Evolutionary conservation across 2,888 invertebrate species (phyloP), one percentile per base, ranked within the genome.

Genomic region (Sesamia inferens): DNA sequence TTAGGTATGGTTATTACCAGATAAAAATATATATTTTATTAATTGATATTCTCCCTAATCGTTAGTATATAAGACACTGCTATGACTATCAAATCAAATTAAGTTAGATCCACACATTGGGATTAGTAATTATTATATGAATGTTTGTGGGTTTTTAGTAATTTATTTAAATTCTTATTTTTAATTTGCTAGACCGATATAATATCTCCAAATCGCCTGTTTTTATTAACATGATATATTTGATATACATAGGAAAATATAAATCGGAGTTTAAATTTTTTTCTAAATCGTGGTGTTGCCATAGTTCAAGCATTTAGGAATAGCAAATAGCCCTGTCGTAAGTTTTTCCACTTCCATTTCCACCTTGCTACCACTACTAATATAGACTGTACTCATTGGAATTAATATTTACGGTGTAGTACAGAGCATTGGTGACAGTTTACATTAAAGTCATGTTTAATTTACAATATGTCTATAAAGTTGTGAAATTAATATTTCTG

Each of bases 111-210:
- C 19, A 77, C 71, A 76, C 70, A 22, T 39, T 16, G 3, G 22
- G 51, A n/a, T 16, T 69, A 63, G 62, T 75, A 31, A n/a, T 16
- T 69, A 63, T 57, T 75, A 31, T 39, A 64, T 31, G 31, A 16
- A 7, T 48, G 13, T 39, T 39, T 22, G 16, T 11, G 11, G n/a
- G 11, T 68, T 22, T 11, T 31, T 63, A 22, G 51, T 59, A 42
- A 71, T 22, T 10, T 31, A 11, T 10, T 11, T 42, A 59, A 58
- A 10, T 10, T 51, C 51, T 1, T 3, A 51, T n/a, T 51, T n/a
- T 54, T n/a, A 0, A n/a, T n/a, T 51, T 51, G 10, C 4, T 51
- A 19, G 51, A 51, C 19, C 8, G 8, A 2, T 19, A 8, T 8
- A 8, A 51, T 8, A 19, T 19, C 19, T 8, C 7, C 19, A 7